A percentile compares a stretch with the other conserved stretches of the same genome.
These are phyloP conservation scores for Anguilla marmorata DNA, from an alignment of 2,797 vertebrate species.

Conservation along the genomic window DNA sequence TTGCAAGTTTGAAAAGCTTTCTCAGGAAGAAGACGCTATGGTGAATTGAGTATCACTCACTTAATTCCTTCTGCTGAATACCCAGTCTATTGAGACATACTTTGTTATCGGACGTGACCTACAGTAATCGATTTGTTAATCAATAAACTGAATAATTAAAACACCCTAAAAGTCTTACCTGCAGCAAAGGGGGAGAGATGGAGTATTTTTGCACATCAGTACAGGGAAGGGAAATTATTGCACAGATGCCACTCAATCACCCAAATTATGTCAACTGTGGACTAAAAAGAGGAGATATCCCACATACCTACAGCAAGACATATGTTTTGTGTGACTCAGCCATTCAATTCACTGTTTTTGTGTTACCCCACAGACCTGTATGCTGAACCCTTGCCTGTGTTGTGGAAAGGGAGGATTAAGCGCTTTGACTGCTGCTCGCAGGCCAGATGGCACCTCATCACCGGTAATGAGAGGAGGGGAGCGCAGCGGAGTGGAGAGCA, in stretches of 20 bases:
- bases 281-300: not conserved
- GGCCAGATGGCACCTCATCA: slow-evolving; percentile 20
- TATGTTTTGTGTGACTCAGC: not conserved
- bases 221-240: not conserved
- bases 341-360: not conserved
- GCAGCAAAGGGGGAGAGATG: not conserved
- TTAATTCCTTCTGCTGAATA: not conserved
- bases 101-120: not conserved
- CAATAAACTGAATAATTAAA: slow-evolving; percentile 9
- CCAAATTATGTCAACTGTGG: not conserved
- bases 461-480: not conserved
- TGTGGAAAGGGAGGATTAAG: not conserved
- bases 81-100: not conserved
- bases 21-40: not conserved
- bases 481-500: not conserved
- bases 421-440: not conserved
- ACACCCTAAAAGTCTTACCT: not conserved
- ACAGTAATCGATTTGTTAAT: not conserved
- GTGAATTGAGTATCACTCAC: not conserved
- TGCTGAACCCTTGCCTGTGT: not conserved
- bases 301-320: not conserved
- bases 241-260: not conserved
- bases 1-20: not conserved
- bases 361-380: not conserved
- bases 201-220: not conserved